These are phyloP conservation scores for Petrolisthes cinctipes DNA, from an alignment of 2,888 invertebrate species.

Conservation along the genomic window DNA sequence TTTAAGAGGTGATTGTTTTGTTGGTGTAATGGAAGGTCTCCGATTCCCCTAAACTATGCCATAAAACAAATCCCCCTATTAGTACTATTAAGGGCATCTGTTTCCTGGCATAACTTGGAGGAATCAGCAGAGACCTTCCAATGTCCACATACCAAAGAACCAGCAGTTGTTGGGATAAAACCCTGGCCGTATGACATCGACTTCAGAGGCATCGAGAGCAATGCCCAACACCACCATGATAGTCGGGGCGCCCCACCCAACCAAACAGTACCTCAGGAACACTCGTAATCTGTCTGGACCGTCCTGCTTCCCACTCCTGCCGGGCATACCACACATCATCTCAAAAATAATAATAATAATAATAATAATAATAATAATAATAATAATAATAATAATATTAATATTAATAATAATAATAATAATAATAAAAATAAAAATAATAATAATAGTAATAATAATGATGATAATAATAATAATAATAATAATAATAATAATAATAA, in stretches of 20 bases:
- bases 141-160: constrained; percentile 25
- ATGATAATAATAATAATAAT: too few species aligned
- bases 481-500: too few species aligned
- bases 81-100: too few species aligned
- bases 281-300: background rate
- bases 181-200: constrained; percentile 22
- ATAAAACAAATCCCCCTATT: too few species aligned
- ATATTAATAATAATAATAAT: background rate
- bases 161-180: constrained; percentile 28
- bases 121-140: too few species aligned
- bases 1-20: background rate
- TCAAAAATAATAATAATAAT: background rate
- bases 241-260: constrained; percentile 36
- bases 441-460: background rate
- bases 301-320: background rate
- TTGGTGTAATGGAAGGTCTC: background rate
- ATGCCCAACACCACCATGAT: constrained; percentile 27
- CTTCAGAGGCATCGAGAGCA: constrained; percentile 22
- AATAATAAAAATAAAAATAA: background rate
- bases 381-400: too few species aligned
- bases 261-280: constrained; percentile 26
- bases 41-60: too few species aligned
- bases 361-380: background rate
- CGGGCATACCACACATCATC: constrained; percentile 7
- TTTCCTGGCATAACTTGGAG: too few species aligned